phyloP scores from a whole-genome alignment of 2,888 invertebrate genomes.

The Drosophila paranaensis region DNA sequence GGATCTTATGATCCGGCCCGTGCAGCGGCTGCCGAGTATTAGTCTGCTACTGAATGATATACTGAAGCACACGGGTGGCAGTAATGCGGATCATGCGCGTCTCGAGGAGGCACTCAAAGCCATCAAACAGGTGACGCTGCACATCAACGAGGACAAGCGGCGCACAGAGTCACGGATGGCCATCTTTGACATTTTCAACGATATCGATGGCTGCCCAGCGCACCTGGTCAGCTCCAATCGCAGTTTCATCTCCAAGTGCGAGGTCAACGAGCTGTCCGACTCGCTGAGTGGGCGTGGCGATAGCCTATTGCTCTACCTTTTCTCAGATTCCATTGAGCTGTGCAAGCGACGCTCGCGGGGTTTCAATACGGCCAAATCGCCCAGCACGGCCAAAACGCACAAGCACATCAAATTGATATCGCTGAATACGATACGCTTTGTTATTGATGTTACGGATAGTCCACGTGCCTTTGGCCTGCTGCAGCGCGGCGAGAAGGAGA shows the following conservation, averaged over 20 bases:
- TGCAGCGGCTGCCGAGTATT: conserved; percentile 98
- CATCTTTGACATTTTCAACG: conserved; percentile 98
- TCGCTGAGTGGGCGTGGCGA: conserved; percentile 94
- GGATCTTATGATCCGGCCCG: conserved; percentile 98
- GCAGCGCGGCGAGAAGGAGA: conserved; percentile 95
- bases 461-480: conserved; percentile 96
- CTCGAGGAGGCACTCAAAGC: conserved; percentile 94
- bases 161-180: conserved; percentile 98
- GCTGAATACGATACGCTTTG: conserved; percentile 94
- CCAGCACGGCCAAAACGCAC: conserved; percentile 92
- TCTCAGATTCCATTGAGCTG: conserved; percentile 97
- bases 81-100: conserved; percentile 94
- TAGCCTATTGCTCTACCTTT: conserved; percentile 94
- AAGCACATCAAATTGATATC: conserved; percentile 96
- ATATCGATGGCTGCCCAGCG: conserved; percentile 98
- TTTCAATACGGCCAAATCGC: conserved; percentile 89
- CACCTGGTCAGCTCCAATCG: conserved; percentile 97
- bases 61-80: conserved; percentile 94
- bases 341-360: conserved; percentile 93
- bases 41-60: conserved; percentile 97
- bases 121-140: conserved; percentile 96
- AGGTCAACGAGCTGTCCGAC: conserved; percentile 94
- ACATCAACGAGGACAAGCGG: conserved; percentile 98
- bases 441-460: conserved; percentile 95
- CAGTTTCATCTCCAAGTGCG: conserved; percentile 93